Evolutionary conservation across 2,797 vertebrate species (phyloP).

Genomic region (Spinibarbus caldwelli): DNA sequence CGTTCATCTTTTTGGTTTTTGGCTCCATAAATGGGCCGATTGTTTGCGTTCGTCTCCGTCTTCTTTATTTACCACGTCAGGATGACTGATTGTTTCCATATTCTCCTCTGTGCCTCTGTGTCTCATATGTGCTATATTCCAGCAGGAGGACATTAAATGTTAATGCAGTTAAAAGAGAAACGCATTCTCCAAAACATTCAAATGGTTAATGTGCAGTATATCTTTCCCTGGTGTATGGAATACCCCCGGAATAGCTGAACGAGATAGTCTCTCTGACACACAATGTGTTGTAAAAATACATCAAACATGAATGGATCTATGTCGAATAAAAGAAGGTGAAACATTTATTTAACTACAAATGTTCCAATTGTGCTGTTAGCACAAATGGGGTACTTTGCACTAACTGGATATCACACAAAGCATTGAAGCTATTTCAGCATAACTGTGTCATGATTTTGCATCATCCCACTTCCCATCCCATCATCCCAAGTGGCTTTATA

Average conservation of each 20-base stretch:
- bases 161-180: constrained; percentile 56
- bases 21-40: constrained; percentile 20
- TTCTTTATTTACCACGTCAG: constrained; percentile 50
- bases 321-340: neutral
- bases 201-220: constrained; percentile 21
- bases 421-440: neutral
- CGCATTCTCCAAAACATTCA: constrained; percentile 14
- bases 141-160: constrained; percentile 52
- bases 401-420: neutral
- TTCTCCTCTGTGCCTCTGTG: constrained; percentile 27
- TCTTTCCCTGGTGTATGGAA: neutral
- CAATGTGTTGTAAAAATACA: neutral
- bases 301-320: neutral
- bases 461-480: constrained; percentile 14
- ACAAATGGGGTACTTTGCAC: neutral
- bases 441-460: constrained; percentile 5
- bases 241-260: constrained; percentile 2
- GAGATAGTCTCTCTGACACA: neutral
- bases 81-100: constrained; percentile 47
- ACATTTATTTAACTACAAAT: constrained; percentile 15
- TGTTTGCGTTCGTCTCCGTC: constrained; percentile 7
- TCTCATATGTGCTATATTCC: constrained; percentile 40
- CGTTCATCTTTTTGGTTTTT: neutral
- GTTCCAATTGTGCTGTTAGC: neutral
- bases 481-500: neutral